phyloP scores from a whole-genome alignment of 2,888 invertebrate genomes.

The Drosophila prostipennis region DNA sequence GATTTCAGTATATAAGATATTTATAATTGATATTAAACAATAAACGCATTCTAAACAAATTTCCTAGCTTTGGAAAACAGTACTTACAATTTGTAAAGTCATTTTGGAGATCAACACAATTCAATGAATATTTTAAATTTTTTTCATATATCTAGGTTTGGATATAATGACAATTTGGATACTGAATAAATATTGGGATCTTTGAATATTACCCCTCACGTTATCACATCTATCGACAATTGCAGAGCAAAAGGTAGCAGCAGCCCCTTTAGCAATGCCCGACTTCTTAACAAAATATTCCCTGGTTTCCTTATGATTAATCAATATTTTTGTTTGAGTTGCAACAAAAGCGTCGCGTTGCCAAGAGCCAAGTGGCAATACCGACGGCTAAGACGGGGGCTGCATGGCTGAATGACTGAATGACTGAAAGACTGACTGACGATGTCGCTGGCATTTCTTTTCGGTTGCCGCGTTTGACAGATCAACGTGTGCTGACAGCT shows the following conservation, averaged over 20 bases:
- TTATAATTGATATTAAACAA: too few species aligned
- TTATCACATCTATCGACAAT: slow-evolving; percentile 3
- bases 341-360: slow-evolving; percentile 71
- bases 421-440: slow-evolving; percentile 36
- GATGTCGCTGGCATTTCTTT: slow-evolving; percentile 66
- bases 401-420: slow-evolving; percentile 34
- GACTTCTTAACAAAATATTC: slow-evolving; percentile 47
- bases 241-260: slow-evolving; percentile 24
- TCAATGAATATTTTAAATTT: too few species aligned
- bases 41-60: too few species aligned
- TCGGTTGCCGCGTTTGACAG: slow-evolving; percentile 76
- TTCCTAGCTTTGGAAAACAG: too few species aligned
- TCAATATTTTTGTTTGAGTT: slow-evolving; percentile 76
- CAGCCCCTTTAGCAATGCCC: slow-evolving; percentile 52
- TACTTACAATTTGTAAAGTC: too few species aligned
- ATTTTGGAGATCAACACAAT: too few species aligned
- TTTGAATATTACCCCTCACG: background rate
- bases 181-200: too few species aligned
- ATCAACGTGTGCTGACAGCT: slow-evolving; percentile 80
- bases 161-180: too few species aligned
- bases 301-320: slow-evolving; percentile 67
- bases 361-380: slow-evolving; percentile 53
- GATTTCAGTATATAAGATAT: too few species aligned
- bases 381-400: slow-evolving; percentile 30
- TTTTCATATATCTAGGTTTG: too few species aligned